Conservation (phyloP, 1,140 invertebrate genomes). For the Hypothenemus hampei region DNA sequence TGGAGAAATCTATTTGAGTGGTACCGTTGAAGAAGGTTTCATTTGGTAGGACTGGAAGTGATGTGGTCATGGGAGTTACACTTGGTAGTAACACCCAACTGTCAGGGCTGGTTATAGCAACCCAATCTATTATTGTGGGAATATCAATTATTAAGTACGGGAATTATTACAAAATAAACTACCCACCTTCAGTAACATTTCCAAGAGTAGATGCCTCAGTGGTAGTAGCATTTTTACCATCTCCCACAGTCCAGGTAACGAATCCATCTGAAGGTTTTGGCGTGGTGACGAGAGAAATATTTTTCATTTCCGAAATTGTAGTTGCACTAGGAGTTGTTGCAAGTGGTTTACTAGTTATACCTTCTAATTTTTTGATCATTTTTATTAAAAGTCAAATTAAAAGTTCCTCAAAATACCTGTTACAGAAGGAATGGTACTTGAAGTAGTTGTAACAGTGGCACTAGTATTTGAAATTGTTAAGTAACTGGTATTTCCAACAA, state of each 20-base stretch:
- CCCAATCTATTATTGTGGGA: constrained; percentile 39
- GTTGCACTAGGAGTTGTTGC: neutral
- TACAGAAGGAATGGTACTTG: no score
- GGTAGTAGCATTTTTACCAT: constrained; percentile 28
- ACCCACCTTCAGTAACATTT: constrained; percentile 36
- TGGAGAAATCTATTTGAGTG: constrained; percentile 30
- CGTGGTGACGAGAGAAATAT: no score
- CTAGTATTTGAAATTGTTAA: neutral
- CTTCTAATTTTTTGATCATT: neutral
- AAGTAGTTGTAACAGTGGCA: neutral
- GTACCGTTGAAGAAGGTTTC: constrained; percentile 11
- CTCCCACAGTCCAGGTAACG: constrained; percentile 47
- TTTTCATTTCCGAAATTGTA: neutral
- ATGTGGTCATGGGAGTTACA: constrained; percentile 31
- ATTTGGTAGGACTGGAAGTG: constrained; percentile 10
- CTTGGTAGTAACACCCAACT: constrained; percentile 58
- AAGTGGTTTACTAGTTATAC: neutral
- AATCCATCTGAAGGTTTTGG: constrained; percentile 40
- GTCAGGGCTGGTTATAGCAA: constrained; percentile 49
- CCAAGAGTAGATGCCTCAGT: constrained; percentile 1
- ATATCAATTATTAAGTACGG: no score
- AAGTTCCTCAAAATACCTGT: no score
- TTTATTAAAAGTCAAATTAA: no score
- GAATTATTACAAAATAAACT: no score
- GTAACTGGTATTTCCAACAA: constrained; percentile 6